Evolutionary conservation across 1,140 invertebrate species (phyloP), one percentile per base, ranked within the genome.

Genomic region (Nixonia krombeini): DNA sequence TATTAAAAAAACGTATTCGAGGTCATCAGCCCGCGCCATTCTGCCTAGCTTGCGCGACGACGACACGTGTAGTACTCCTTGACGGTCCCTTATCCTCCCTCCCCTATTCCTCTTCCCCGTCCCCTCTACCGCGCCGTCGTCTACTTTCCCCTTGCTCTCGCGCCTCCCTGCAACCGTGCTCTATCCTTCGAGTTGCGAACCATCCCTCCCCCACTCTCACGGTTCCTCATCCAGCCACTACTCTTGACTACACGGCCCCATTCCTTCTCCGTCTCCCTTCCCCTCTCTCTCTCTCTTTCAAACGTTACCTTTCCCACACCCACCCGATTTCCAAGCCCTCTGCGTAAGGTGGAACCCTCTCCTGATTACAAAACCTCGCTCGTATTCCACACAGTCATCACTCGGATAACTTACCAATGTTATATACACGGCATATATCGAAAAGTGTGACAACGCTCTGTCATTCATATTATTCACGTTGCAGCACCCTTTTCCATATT

Each of bases 1-100:
- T 13, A 4, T 13, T 75, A 73, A 82, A n/a, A 80, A 83, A 83
- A 84, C 73, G 75, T 81, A 82, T 81, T 84, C 76, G 78, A 70
- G 81, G 79, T 82, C 78, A 83, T 80, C 73, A 82, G 79, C 81
- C 83, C 77, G 73, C 56, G 62, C 65, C 57, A 56, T 38, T 37
- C 45, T 29, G 42, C 45, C 45, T 46, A 45, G 35, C 57, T 31
- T 31, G 29, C 10, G 29, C 10, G 29, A 31, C 65, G 73, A 68
- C 77, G 73, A 79, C 73, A 76, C 76, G 77, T 77, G 73, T 76
- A 78, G 65, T 79, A 63, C 63, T 67, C 56, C 55, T 56, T 53
- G 26, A 61, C 62, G 58, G 51, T 72, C 67, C 66, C 73, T 76
- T 73, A 46, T 52, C 49, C 57, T 51, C 37, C 41, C 49, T 69